Evolutionary conservation across 2,888 invertebrate genomes (phyloP).

Genomic region (Macropis europaea): DNA sequence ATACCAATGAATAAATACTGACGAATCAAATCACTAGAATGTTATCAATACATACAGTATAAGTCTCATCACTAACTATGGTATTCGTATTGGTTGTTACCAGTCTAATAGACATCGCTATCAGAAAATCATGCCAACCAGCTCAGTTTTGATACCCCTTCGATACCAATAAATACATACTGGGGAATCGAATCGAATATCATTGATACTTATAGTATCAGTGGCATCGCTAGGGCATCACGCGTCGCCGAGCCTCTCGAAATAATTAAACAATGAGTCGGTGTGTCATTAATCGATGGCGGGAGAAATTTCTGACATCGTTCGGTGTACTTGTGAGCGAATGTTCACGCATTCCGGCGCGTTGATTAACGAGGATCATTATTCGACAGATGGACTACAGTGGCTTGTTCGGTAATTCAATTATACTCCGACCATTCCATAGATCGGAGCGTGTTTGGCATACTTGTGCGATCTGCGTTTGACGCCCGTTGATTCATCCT

Average conservation of each 20-base stretch:
- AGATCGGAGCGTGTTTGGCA: slow-evolving; percentile 63
- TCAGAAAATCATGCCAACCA: too few species aligned
- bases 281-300: slow-evolving; percentile 43
- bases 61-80: too few species aligned
- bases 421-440: slow-evolving; percentile 40
- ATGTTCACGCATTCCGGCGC: slow-evolving; percentile 41
- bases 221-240: too few species aligned
- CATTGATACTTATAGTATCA: too few species aligned
- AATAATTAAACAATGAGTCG: slow-evolving; percentile 28
- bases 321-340: slow-evolving; percentile 15
- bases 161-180: too few species aligned
- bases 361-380: slow-evolving; percentile 65
- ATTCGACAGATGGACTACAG: slow-evolving; percentile 66
- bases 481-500: slow-evolving; percentile 72
- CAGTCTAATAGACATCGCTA: too few species aligned
- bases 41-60: too few species aligned
- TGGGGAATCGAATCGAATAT: too few species aligned
- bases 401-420: slow-evolving; percentile 61
- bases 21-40: too few species aligned
- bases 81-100: too few species aligned
- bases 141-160: too few species aligned
- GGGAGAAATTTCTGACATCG: slow-evolving; percentile 52
- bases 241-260: not conserved
- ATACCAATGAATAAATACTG: too few species aligned
- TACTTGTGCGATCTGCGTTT: slow-evolving; percentile 75